Evolutionary conservation across 2,888 invertebrate species (phyloP).

Genomic region (Agonopterix subpropinquella): DNA sequence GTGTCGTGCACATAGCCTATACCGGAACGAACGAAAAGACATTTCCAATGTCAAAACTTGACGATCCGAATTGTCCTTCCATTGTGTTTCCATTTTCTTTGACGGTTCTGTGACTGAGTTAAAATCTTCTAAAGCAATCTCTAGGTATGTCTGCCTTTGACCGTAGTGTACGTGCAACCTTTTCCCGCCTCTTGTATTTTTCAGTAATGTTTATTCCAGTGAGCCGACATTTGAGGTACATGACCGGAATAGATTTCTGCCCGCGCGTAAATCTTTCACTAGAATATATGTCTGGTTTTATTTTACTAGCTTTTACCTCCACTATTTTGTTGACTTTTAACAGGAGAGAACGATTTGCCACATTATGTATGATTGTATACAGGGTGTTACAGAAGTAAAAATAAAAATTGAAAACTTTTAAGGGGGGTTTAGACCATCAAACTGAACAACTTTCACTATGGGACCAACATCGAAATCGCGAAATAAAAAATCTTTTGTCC

Average conservation of each 20-base stretch:
- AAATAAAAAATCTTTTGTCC: too few relatives aligned
- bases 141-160: neutral
- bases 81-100: neutral
- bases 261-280: neutral
- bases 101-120: neutral
- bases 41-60: too few relatives aligned
- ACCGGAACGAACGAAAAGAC: too few relatives aligned
- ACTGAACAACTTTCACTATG: too few relatives aligned
- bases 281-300: neutral
- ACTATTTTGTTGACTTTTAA: neutral
- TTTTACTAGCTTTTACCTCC: too few relatives aligned
- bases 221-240: conserved; percentile 14
- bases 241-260: conserved; percentile 18
- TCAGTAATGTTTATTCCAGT: conserved; percentile 22
- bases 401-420: too few relatives aligned
- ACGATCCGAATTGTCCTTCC: neutral
- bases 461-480: too few relatives aligned
- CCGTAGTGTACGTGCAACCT: neutral
- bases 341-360: neutral
- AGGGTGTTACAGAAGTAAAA: too few relatives aligned
- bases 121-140: neutral
- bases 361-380: neutral
- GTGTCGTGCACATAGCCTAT: too few relatives aligned
- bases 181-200: conserved; percentile 18
- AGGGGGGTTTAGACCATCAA: too few relatives aligned